Evolutionary conservation across 2,113 vertebrate genomes (phyloP).

Genomic region (Boulengeromyrus knoepffleri): DNA sequence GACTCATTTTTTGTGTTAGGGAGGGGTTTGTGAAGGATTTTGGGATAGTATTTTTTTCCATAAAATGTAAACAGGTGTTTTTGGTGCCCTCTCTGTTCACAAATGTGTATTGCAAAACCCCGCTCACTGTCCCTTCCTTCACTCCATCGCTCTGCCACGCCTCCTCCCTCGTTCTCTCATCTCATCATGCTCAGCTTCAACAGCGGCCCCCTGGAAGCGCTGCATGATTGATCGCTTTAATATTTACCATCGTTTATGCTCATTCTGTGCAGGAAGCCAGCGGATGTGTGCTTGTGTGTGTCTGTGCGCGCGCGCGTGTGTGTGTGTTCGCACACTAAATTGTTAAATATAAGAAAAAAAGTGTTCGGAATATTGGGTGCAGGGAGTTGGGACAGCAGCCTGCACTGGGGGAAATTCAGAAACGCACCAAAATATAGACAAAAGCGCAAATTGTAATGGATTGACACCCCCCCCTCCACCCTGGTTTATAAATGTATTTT

Average conservation of each 20-base stretch:
- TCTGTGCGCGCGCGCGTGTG: slow-evolving; percentile 17
- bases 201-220: slow-evolving; percentile 21
- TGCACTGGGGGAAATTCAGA: neutral
- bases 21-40: neutral
- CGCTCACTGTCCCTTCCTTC: neutral
- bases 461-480: neutral
- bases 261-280: slow-evolving; percentile 29
- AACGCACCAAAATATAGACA: neutral
- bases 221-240: slow-evolving; percentile 52
- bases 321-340: slow-evolving; percentile 32
- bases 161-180: neutral
- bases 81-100: neutral
- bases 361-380: slow-evolving; percentile 28
- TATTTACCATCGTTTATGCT: slow-evolving; percentile 36
- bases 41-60: slow-evolving; percentile 38
- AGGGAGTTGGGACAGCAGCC: neutral
- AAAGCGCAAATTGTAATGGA: neutral
- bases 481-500: neutral
- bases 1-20: neutral
- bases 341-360: slow-evolving; percentile 42
- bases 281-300: slow-evolving; percentile 30
- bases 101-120: neutral
- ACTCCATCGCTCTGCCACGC: neutral
- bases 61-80: neutral
- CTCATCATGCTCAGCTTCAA: slow-evolving; percentile 16